Conservation (phyloP, 2,888 invertebrate genomes). For the Euplexia lucipara region DNA sequence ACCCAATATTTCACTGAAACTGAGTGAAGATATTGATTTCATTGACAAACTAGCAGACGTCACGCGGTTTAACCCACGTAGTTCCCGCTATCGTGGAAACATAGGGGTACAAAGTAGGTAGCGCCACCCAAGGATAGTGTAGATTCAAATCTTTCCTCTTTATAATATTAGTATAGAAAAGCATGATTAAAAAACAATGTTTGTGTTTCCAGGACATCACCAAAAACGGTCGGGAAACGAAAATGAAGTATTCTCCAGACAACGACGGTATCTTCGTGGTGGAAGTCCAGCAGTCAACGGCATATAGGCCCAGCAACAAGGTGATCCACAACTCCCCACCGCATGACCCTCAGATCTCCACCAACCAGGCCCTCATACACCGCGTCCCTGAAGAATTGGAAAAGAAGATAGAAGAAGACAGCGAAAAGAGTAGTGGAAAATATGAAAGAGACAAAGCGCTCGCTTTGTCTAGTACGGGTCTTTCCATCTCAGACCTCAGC, state of each 20-base stretch:
- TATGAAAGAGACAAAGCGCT: slow-evolving; percentile 85
- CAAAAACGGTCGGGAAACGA: slow-evolving; percentile 93
- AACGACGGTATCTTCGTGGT: slow-evolving; percentile 95
- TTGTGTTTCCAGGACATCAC: slow-evolving; percentile 92
- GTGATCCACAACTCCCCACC: slow-evolving; percentile 78
- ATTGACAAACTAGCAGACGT: too few relatives aligned
- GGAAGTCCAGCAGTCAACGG: slow-evolving; percentile 91
- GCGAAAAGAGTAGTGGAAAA: slow-evolving; percentile 77
- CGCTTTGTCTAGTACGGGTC: slow-evolving; percentile 93
- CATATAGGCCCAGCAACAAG: slow-evolving; percentile 81
- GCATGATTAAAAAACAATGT: background rate
- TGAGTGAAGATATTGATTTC: background rate
- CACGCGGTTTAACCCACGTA: too few relatives aligned
- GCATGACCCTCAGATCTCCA: slow-evolving; percentile 85
- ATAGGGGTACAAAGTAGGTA: too few relatives aligned
- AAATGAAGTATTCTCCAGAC: slow-evolving; percentile 94
- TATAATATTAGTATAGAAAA: too few relatives aligned
- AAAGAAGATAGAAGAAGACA: slow-evolving; percentile 80
- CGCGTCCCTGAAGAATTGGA: slow-evolving; percentile 85
- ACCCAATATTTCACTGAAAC: background rate
- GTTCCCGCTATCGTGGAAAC: too few relatives aligned
- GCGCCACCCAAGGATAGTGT: too few relatives aligned
- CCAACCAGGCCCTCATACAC: slow-evolving; percentile 88
- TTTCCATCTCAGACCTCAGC: slow-evolving; percentile 95
- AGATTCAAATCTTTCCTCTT: too few relatives aligned